A percentile compares a stretch with the other conserved stretches of the same genome.
Conservation (phyloP, 2,888 invertebrate genomes). For the Parelbella ahira region DNA sequence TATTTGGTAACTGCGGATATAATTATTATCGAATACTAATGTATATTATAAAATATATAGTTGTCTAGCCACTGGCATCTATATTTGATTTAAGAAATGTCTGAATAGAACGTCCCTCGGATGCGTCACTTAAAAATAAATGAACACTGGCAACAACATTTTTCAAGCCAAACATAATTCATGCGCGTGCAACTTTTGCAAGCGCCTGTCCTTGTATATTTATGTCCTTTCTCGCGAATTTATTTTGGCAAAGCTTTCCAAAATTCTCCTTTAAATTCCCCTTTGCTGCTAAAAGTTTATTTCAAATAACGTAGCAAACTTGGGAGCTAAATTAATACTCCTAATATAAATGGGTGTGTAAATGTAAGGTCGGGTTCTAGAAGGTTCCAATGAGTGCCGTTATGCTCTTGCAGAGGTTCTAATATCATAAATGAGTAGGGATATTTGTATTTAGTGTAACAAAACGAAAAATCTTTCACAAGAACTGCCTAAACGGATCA, state of each 20-base stretch:
- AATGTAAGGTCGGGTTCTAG: too few relatives aligned
- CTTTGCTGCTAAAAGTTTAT: constrained; percentile 14
- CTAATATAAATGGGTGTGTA: too few relatives aligned
- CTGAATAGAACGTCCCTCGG: constrained; percentile 2
- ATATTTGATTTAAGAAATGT: constrained; percentile 10
- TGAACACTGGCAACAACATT: constrained; percentile 5
- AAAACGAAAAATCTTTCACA: too few relatives aligned
- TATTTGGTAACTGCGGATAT: too few relatives aligned
- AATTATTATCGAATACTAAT: too few relatives aligned
- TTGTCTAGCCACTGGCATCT: neutral
- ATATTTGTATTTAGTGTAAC: too few relatives aligned
- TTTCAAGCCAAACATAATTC: constrained; percentile 18
- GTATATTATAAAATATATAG: too few relatives aligned
- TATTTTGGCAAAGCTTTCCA: constrained; percentile 21
- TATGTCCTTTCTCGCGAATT: constrained; percentile 21
- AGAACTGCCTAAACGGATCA: too few relatives aligned
- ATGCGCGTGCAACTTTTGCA: constrained; percentile 18
- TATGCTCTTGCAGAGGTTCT: too few relatives aligned
- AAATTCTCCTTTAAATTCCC: constrained; percentile 14
- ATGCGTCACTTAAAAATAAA: constrained; percentile 13
- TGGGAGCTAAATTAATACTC: too few relatives aligned
- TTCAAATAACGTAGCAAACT: constrained; percentile 6
- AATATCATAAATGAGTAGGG: too few relatives aligned
- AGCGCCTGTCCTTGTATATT: constrained; percentile 15
- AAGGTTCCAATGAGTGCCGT: too few relatives aligned